These are phyloP conservation scores for Catalaphyllia jardinei DNA, from an alignment of 64 coral and sea anemone species.

Conservation along the genomic window DNA sequence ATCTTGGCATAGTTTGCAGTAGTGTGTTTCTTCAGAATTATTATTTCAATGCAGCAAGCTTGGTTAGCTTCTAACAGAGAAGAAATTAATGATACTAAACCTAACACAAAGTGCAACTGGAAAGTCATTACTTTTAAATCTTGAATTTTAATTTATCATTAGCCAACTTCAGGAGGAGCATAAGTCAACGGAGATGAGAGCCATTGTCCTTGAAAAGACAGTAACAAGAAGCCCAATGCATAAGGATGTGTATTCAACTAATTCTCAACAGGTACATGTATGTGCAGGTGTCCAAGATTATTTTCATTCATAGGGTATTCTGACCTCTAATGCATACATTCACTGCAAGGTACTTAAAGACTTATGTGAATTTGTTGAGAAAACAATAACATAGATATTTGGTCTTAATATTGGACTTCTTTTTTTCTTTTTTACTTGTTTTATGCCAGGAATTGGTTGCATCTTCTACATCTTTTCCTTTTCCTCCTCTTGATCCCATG, in stretches of 20 bases:
- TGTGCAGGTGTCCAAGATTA: not conserved
- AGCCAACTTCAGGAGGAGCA: slow-evolving; percentile 93
- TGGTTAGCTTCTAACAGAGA: too few relatives aligned
- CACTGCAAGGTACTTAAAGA: too few relatives aligned
- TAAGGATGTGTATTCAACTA: slow-evolving; percentile 29
- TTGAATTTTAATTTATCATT: not conserved
- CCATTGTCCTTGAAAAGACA: slow-evolving; percentile 71
- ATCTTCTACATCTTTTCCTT: slow-evolving; percentile 89
- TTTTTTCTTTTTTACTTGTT: not conserved
- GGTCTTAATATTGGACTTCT: not conserved
- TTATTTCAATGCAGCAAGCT: too few relatives aligned
- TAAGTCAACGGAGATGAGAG: slow-evolving; percentile 77
- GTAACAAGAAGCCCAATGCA: slow-evolving; percentile 29
- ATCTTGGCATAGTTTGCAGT: too few relatives aligned
- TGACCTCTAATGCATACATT: not conserved
- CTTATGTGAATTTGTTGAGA: too few relatives aligned
- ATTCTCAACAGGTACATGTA: slow-evolving; percentile 5
- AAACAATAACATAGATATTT: too few relatives aligned
- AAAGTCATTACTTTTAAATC: not conserved
- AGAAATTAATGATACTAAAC: too few relatives aligned
- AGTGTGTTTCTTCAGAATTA: too few relatives aligned
- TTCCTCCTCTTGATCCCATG: slow-evolving; percentile 97
- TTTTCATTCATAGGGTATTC: not conserved
- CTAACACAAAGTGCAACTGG: not conserved
- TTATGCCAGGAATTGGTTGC: slow-evolving; percentile 65